Evolutionary conservation across 2,113 vertebrate genomes (phyloP).

Genomic region (Gnathonemus echidnorhynchus): DNA sequence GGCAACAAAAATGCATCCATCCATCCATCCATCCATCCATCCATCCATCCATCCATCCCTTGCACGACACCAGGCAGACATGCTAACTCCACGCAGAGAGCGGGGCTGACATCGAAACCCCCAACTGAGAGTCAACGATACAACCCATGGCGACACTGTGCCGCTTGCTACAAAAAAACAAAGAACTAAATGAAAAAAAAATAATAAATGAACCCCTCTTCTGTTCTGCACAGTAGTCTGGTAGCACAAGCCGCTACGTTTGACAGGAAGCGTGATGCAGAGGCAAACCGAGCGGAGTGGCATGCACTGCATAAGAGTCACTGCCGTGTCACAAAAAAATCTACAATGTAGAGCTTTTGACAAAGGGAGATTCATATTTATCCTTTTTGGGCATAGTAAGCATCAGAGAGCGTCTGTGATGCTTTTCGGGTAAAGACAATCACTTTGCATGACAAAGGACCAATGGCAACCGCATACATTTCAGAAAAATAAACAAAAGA

Average conservation of each 20-base stretch:
- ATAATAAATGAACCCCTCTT: not conserved
- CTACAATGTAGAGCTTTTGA: conserved; percentile 21
- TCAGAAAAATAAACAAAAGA: conserved; percentile 37
- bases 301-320: conserved; percentile 47
- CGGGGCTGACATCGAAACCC: not conserved
- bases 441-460: conserved; percentile 52
- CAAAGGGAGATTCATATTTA: conserved; percentile 11
- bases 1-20: not conserved
- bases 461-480: conserved; percentile 45
- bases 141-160: not conserved
- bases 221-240: conserved; percentile 4
- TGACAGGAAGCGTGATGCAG: conserved; percentile 32
- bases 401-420: conserved; percentile 35
- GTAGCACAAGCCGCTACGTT: conserved; percentile 34
- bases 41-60: not conserved
- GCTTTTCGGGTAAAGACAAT: conserved; percentile 46
- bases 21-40: not conserved
- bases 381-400: conserved; percentile 25
- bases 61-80: not conserved
- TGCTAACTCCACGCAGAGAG: not conserved
- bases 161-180: not conserved
- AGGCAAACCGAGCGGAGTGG: conserved; percentile 54
- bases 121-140: not conserved
- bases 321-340: conserved; percentile 50
- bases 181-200: not conserved